Conservation (phyloP, 2,888 invertebrate species). For the Zelleria hepariella region DNA sequence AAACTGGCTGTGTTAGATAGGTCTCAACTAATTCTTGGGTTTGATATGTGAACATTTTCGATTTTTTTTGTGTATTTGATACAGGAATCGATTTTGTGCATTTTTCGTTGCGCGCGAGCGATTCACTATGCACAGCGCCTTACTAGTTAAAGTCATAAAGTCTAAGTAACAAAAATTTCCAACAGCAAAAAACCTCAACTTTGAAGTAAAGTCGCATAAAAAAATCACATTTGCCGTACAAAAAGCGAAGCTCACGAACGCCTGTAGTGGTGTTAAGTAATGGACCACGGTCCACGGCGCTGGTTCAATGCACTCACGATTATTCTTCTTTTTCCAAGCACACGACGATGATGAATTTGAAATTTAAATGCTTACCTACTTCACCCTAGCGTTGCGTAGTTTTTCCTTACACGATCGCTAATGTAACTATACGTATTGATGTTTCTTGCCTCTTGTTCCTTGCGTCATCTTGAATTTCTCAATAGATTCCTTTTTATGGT, state of each 20-base stretch:
- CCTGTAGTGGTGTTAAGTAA: conserved; percentile 56
- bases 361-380: not conserved
- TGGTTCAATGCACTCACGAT: conserved; percentile 68
- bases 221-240: conserved; percentile 38
- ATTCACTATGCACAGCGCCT: no score
- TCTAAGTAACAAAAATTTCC: conserved; percentile 10
- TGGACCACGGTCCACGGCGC: conserved; percentile 66
- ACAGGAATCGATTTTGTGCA: no score
- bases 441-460: not conserved
- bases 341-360: not conserved
- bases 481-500: not conserved
- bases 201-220: conserved; percentile 39
- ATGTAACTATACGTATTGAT: not conserved
- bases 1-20: no score
- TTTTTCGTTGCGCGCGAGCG: no score
- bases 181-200: conserved; percentile 42
- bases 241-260: conserved; percentile 52
- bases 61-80: no score
- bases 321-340: conserved; percentile 50
- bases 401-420: not conserved
- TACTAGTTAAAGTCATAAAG: not conserved
- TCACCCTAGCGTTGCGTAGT: not conserved
- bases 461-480: not conserved
- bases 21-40: no score
- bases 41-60: no score